Percentiles rank a stretch among this genome's conserved stretches.
These are phyloP conservation scores for Hippasteria phrygiana DNA, from an alignment of 53 echinoderm and acorn worm species.

Conservation along the genomic window DNA sequence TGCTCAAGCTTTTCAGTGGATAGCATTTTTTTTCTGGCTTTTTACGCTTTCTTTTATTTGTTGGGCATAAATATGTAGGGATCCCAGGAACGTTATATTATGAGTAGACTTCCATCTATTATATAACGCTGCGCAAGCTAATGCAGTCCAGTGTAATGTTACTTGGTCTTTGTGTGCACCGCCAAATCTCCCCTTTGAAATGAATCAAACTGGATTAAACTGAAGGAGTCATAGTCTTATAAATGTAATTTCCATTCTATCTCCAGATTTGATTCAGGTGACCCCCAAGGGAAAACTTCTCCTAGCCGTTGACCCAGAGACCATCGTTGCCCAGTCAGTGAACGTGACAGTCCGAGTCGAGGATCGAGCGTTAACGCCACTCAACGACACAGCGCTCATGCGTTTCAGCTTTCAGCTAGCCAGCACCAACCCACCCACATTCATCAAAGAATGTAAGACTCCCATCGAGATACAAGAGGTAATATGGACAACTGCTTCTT, in stretches of 20 bases:
- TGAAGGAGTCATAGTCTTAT: not conserved
- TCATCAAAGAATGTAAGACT: slow-evolving; percentile 2
- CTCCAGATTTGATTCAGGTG: slow-evolving; percentile 49
- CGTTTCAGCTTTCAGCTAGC: slow-evolving; percentile 21
- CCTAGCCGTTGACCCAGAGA: slow-evolving; percentile 4
- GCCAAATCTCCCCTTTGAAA: too few relatives aligned
- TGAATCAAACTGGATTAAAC: not conserved
- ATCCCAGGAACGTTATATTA: too few relatives aligned
- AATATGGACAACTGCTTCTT: too few relatives aligned
- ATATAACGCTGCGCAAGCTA: too few relatives aligned
- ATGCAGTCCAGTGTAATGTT: too few relatives aligned
- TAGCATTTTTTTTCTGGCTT: too few relatives aligned
- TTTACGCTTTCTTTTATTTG: too few relatives aligned
- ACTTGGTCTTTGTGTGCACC: too few relatives aligned
- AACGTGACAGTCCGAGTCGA: slow-evolving; percentile 56
- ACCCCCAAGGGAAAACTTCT: slow-evolving; percentile 33
- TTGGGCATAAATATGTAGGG: too few relatives aligned
- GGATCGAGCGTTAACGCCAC: slow-evolving; percentile 50
- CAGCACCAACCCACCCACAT: slow-evolving; percentile 27
- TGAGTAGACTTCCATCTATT: too few relatives aligned
- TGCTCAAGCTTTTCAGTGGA: too few relatives aligned
- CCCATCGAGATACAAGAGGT: slow-evolving; percentile 39
- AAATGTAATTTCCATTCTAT: not conserved
- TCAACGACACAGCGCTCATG: slow-evolving; percentile 60
- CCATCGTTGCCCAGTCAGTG: not conserved